Evolutionary conservation across 1,140 invertebrate species (phyloP).

Genomic region (Ostrea edulis): DNA sequence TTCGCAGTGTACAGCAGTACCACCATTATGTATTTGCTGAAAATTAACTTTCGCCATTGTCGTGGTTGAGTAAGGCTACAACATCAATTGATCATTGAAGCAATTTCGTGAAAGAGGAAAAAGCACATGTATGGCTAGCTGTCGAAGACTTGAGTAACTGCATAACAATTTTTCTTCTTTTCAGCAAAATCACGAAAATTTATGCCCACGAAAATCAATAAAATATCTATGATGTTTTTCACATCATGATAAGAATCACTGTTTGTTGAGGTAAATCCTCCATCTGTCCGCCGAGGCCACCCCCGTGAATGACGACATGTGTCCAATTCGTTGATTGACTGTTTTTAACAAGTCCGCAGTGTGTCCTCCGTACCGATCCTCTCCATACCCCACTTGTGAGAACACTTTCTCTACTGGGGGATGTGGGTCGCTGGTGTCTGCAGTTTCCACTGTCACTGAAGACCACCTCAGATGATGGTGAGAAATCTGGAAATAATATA

Average conservation of each 20-base stretch:
- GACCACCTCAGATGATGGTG: neutral
- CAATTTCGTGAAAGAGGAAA: too few relatives aligned
- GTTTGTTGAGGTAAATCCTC: neutral
- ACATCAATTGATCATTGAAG: too few relatives aligned
- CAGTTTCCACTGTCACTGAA: neutral
- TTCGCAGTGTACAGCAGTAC: too few relatives aligned
- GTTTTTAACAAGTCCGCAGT: neutral
- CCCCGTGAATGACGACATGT: neutral
- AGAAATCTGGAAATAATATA: neutral
- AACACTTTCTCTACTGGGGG: neutral
- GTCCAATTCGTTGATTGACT: neutral
- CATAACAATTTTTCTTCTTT: too few relatives aligned
- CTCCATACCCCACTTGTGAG: constrained; percentile 9
- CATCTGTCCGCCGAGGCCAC: constrained; percentile 3
- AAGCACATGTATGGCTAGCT: too few relatives aligned
- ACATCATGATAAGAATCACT: neutral
- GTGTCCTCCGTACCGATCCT: neutral
- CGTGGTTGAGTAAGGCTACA: too few relatives aligned
- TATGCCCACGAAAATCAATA: neutral
- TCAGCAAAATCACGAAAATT: too few relatives aligned
- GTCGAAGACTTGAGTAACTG: too few relatives aligned
- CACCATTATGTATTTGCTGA: too few relatives aligned
- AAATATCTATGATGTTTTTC: neutral
- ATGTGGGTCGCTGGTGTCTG: neutral
- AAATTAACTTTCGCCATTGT: too few relatives aligned